Evolutionary conservation across 1,140 invertebrate species (phyloP).

Genomic region (Gonatopus flavifemur): DNA sequence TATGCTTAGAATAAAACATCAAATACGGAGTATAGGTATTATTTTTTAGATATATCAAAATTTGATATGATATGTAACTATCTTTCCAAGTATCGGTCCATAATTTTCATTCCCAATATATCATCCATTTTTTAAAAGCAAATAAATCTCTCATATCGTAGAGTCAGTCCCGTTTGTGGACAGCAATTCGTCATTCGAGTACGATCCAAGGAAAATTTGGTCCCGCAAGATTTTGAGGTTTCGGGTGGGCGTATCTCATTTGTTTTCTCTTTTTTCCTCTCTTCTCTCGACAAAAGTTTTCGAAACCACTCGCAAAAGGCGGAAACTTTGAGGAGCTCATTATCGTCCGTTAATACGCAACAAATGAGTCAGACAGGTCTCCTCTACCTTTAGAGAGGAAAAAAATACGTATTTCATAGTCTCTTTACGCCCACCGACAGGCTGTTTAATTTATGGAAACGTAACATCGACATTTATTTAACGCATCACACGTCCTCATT

Average conservation of each 20-base stretch:
- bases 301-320: conserved; percentile 31
- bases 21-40: too few relatives aligned
- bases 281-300: conserved; percentile 14
- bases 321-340: conserved; percentile 37
- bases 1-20: too few relatives aligned
- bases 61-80: too few relatives aligned
- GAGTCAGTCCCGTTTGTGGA: too few relatives aligned
- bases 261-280: conserved; percentile 28
- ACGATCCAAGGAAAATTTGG: conserved; percentile 1
- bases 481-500: too few relatives aligned
- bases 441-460: conserved; percentile 19
- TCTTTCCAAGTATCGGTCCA: too few relatives aligned
- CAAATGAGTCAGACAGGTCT: conserved; percentile 35
- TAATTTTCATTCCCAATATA: too few relatives aligned
- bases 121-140: too few relatives aligned
- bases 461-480: too few relatives aligned
- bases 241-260: conserved; percentile 30
- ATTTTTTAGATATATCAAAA: too few relatives aligned
- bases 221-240: background rate
- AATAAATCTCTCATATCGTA: too few relatives aligned
- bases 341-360: conserved; percentile 47
- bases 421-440: conserved; percentile 21
- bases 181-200: too few relatives aligned
- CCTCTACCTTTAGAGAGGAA: conserved; percentile 8
- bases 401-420: background rate